Evolutionary conservation across 64 coral and sea anemone genomes (phyloP).

Genomic region (Dendronephthya gigantea): DNA sequence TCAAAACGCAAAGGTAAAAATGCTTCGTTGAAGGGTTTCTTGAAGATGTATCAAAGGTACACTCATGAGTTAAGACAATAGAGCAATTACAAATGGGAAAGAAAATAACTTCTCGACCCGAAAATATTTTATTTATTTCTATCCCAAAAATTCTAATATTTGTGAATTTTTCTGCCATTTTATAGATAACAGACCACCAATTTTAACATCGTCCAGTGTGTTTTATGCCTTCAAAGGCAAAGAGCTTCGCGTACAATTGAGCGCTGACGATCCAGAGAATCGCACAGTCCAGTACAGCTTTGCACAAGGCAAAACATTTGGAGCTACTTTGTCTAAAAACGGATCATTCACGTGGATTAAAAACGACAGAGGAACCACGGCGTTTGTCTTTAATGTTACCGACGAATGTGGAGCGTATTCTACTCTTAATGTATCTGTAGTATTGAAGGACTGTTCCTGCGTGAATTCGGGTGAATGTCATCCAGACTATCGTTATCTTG

Average conservation of each 20-base stretch:
- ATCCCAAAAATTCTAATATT: not conserved
- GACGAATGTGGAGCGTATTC: conserved; percentile 5
- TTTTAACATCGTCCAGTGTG: not conserved
- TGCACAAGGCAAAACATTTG: not conserved
- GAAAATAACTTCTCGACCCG: not conserved
- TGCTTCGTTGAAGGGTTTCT: not conserved
- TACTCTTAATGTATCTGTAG: not conserved
- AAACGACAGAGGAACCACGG: not conserved
- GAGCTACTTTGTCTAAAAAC: not conserved
- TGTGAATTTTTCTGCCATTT: not conserved
- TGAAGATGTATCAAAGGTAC: too few relatives aligned
- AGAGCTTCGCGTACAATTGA: not conserved
- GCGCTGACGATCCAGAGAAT: not conserved
- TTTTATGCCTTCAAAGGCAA: not conserved
- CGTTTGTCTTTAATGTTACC: not conserved
- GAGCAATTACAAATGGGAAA: too few relatives aligned
- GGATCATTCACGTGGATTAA: not conserved
- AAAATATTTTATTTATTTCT: not conserved
- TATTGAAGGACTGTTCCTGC: not conserved
- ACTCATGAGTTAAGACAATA: too few relatives aligned
- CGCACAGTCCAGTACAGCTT: not conserved
- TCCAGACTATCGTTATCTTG: not conserved
- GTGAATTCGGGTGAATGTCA: not conserved
- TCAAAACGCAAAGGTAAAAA: not conserved
- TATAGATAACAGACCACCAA: not conserved